phyloP scores from a whole-genome alignment of 2,888 invertebrate species.

The Clistopyga incitator region DNA sequence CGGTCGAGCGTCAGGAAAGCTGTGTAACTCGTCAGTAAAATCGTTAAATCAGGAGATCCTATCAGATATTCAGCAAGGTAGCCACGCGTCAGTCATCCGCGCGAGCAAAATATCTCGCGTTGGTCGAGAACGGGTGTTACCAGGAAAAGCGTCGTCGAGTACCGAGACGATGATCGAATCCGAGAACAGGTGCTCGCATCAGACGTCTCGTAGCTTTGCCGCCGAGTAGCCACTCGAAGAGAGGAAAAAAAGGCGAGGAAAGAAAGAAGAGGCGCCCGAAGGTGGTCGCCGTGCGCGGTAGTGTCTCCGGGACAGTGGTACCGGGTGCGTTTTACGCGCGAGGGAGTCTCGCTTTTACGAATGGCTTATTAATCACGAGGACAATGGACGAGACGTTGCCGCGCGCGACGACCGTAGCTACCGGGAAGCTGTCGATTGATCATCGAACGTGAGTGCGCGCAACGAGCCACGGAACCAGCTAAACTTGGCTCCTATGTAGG shows the following conservation, averaged over 20 bases:
- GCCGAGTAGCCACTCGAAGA: neutral
- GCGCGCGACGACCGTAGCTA: conserved; percentile 69
- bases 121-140: conserved; percentile 33
- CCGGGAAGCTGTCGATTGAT: conserved; percentile 82
- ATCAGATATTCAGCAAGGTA: conserved; percentile 32
- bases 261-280: conserved; percentile 2
- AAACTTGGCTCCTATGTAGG: conserved; percentile 51
- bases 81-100: neutral
- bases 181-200: conserved; percentile 56
- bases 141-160: conserved; percentile 53
- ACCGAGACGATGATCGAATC: conserved; percentile 63
- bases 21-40: neutral
- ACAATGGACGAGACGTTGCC: conserved; percentile 65
- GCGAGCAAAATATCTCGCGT: conserved; percentile 32
- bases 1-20: neutral
- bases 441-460: conserved; percentile 75
- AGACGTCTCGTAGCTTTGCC: conserved; percentile 22
- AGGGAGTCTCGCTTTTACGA: conserved; percentile 69
- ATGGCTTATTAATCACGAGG: conserved; percentile 80
- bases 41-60: neutral
- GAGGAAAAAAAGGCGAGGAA: neutral
- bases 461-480: conserved; percentile 11
- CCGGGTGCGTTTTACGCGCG: conserved; percentile 64
- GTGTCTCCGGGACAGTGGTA: conserved; percentile 22
- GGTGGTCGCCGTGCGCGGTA: neutral